Base-by-base conservation (phyloP, 2,888 invertebrate genomes). In the Sphinx pinastri region DNA sequence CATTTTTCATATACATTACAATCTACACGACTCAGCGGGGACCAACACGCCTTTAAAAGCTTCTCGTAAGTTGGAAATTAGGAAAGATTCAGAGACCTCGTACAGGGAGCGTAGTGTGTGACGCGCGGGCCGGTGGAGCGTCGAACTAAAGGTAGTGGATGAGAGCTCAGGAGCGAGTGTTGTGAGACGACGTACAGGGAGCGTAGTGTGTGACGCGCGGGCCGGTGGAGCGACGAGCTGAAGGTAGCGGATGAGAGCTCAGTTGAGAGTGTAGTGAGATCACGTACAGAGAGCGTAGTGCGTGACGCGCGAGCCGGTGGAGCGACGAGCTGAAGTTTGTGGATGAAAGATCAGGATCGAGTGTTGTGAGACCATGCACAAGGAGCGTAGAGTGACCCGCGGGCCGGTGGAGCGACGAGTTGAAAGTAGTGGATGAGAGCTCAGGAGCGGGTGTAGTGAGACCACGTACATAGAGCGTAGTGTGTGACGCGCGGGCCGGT, bases 41-140 rank as follows among this genome's bases (percentile, higher is more conserved):
- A 63, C 19, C 10, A 11, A 12, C 49, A 19, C 49, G 19, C 19
- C 19, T 63, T 63, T 49, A 19, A 63, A 16, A 63, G 7, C 13
- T 19, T 47, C 16, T 63, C 47, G 45, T 1, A 60, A 60, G 45
- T 60, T 45, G 19, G 13, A 49, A 63, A 63, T 47, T 63, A 49
- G 16, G 19, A 45, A 47, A 47, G 60, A 38, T 13, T 6, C 5
- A 38, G 59, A 60, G 60, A 60, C 16, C 60, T 47, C 60, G 60
- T 60, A 47, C 60, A 58, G 60, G 16, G 60, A 60, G 60, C 60
- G 60, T 59, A 59, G 59, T 59, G 59, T 59, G 60, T 59, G 45
- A 59, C 59, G 59, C 59, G 59, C 59, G 59, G 59, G 59, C 59
- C 38, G 59, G 59, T 59, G 59, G 59, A 45, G 59, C 59, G 59